phyloP scores from a whole-genome alignment of 2,888 invertebrate genomes.

The Athalia rosae region DNA sequence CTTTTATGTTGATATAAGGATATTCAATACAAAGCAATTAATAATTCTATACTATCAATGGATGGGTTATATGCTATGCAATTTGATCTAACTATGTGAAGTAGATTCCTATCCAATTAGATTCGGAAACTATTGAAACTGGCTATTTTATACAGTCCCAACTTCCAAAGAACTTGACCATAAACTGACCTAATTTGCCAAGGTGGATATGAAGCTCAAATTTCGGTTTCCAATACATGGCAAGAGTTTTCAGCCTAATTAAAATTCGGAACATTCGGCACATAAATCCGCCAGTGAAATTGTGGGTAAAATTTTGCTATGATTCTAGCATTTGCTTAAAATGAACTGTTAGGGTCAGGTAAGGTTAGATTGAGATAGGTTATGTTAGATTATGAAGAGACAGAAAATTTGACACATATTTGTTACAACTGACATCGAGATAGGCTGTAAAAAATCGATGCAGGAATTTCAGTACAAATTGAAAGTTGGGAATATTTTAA shows the following conservation, averaged over 20 bases:
- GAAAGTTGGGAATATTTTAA: no score
- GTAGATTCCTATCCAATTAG: no score
- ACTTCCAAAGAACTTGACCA: neutral
- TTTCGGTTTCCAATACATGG: no score
- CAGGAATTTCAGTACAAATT: neutral
- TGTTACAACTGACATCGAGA: neutral
- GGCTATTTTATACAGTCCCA: no score
- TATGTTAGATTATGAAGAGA: constrained; percentile 30
- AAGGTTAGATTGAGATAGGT: constrained; percentile 19
- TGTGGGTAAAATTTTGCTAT: neutral
- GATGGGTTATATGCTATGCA: no score
- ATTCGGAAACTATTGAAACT: no score
- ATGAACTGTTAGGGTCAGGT: constrained; percentile 14
- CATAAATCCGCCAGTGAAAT: neutral
- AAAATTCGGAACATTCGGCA: no score
- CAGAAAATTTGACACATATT: neutral
- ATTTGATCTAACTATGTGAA: no score
- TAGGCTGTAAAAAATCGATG: neutral
- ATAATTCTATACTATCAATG: neutral
- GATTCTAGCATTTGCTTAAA: constrained; percentile 31
- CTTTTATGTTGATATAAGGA: no score
- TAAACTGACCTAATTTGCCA: neutral
- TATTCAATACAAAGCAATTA: no score
- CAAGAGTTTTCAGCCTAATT: no score
- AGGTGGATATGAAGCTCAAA: neutral